Conservation (phyloP, 2,888 invertebrate genomes). For the Agriopis marginaria region DNA sequence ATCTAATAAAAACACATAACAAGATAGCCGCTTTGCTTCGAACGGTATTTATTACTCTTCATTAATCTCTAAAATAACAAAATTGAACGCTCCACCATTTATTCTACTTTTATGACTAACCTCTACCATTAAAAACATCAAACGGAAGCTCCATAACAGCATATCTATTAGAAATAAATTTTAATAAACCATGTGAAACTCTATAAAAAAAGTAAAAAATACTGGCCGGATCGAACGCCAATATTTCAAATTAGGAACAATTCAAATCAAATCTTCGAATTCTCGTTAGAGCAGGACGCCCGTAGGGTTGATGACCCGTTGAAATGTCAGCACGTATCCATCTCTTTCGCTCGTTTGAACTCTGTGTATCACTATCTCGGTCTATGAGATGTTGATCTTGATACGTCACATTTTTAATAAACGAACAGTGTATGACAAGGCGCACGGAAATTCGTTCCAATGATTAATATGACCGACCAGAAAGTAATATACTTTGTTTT, state of each 20-base stretch:
- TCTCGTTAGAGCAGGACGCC: conserved; percentile 85
- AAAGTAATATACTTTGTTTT: conserved; percentile 84
- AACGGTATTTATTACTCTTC: conserved; percentile 55
- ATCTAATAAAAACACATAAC: conserved; percentile 37
- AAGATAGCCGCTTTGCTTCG: conserved; percentile 42
- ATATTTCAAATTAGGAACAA: conserved; percentile 85
- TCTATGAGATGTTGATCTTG: conserved; percentile 85
- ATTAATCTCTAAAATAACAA: conserved; percentile 67
- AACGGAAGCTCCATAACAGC: conserved; percentile 77
- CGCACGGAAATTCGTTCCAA: conserved; percentile 84
- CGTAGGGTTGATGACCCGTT: conserved; percentile 85
- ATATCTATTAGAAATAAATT: conserved; percentile 70
- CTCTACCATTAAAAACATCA: conserved; percentile 68
- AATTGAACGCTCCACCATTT: conserved; percentile 71
- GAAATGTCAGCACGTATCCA: conserved; percentile 81
- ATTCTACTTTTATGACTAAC: conserved; percentile 67
- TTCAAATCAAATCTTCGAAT: conserved; percentile 85
- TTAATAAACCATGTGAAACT: conserved; percentile 73
- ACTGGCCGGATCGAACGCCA: conserved; percentile 69
- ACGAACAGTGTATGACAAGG: conserved; percentile 85
- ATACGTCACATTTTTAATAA: conserved; percentile 87
- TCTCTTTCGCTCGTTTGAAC: conserved; percentile 68
- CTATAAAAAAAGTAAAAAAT: conserved; percentile 63
- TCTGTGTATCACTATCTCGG: conserved; percentile 66
- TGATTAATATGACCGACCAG: conserved; percentile 84